These are phyloP conservation scores for Pelusios castaneus DNA, from an alignment of 2,113 vertebrate species.

Conservation along the genomic window DNA sequence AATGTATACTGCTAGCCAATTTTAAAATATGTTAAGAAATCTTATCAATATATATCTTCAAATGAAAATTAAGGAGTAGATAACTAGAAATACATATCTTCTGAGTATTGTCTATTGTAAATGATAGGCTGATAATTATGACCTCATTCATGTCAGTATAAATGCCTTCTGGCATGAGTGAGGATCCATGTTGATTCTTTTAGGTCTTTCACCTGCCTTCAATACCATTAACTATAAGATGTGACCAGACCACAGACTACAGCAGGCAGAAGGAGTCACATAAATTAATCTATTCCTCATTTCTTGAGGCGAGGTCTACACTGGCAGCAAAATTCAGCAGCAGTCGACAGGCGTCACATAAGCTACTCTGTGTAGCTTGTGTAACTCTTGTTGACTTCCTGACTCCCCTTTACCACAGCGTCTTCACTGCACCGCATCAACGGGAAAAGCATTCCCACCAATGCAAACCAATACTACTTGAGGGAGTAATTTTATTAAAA, in stretches of 20 bases:
- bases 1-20: neutral
- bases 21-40: neutral
- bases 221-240: accelerated
- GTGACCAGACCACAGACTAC: neutral
- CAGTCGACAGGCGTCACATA: too few relatives aligned
- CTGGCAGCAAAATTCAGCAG: too few relatives aligned
- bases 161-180: neutral
- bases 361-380: too few relatives aligned
- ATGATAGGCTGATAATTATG: neutral
- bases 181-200: neutral
- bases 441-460: too few relatives aligned
- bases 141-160: neutral
- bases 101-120: neutral
- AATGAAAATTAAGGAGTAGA: neutral
- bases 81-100: neutral
- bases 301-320: neutral
- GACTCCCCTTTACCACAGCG: too few relatives aligned
- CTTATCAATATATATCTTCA: neutral
- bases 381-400: too few relatives aligned
- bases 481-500: too few relatives aligned
- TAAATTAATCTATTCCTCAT: neutral
- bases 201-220: neutral
- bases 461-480: too few relatives aligned
- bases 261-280: neutral
- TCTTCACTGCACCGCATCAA: too few relatives aligned